Evolutionary conservation across 2,797 vertebrate genomes (phyloP).

Genomic region (Catostomus latipinnis): DNA sequence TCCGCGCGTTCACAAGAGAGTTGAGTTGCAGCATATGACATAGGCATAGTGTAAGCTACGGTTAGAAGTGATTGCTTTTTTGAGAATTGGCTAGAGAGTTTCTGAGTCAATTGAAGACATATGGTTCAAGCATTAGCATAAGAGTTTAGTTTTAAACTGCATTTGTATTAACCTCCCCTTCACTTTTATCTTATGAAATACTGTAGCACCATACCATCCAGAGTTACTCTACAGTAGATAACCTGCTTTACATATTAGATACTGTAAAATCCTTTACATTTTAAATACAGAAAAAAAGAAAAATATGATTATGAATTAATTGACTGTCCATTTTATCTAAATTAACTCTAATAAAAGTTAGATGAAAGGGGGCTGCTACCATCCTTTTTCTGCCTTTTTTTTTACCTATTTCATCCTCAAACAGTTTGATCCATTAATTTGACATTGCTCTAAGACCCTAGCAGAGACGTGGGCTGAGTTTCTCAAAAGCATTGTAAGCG

Average conservation of each 20-base stretch:
- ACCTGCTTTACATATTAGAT: slow-evolving; percentile 13
- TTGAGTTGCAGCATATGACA: too few species aligned
- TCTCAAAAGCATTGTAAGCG: too few species aligned
- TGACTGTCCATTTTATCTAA: too few species aligned
- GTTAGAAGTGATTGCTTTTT: background rate
- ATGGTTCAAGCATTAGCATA: slow-evolving; percentile 10
- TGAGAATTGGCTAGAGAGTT: slow-evolving; percentile 4
- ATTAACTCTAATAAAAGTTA: too few species aligned
- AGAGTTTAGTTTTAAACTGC: background rate
- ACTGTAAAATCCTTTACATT: background rate
- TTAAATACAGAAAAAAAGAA: slow-evolving; percentile 1
- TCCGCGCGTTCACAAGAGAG: too few species aligned
- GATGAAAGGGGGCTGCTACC: too few species aligned
- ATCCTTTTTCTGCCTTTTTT: too few species aligned
- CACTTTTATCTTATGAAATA: background rate
- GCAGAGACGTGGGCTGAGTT: too few species aligned
- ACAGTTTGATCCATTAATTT: too few species aligned
- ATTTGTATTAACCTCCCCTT: slow-evolving; percentile 2
- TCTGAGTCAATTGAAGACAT: slow-evolving; percentile 34
- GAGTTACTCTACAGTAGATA: background rate
- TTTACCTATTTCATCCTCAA: too few species aligned
- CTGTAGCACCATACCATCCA: background rate
- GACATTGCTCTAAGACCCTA: too few species aligned
- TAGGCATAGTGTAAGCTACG: too few species aligned
- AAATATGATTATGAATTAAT: background rate